phyloP scores from a whole-genome alignment of 2,888 invertebrate genomes.

The Steinernema hermaphroditum region DNA sequence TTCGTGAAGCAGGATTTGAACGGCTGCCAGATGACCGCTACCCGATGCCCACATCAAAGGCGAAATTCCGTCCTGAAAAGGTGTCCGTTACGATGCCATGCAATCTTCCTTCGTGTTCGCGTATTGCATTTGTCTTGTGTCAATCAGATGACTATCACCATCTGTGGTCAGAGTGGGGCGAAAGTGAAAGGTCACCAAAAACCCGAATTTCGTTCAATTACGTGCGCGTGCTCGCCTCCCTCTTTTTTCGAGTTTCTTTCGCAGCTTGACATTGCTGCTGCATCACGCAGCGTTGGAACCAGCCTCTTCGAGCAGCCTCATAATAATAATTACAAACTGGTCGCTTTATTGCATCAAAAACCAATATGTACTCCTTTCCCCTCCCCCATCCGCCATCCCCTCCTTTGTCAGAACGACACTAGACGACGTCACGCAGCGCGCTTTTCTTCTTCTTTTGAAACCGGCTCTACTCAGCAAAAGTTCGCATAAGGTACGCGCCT shows the following conservation, averaged over 20 bases:
- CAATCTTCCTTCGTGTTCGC: background rate
- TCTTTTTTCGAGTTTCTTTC: background rate
- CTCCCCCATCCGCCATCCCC: conserved; percentile 23
- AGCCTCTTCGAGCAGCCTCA: conserved; percentile 16
- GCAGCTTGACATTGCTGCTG: background rate
- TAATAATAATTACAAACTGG: conserved; percentile 27
- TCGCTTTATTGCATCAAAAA: conserved; percentile 22
- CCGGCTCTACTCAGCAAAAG: conserved; percentile 27
- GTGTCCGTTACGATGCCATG: background rate
- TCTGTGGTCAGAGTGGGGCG: conserved; percentile 17
- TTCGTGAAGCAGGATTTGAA: conserved; percentile 36
- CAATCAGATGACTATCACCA: conserved; percentile 12
- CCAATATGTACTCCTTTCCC: conserved; percentile 25
- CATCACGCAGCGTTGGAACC: conserved; percentile 1
- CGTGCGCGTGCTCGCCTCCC: background rate
- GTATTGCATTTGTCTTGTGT: background rate
- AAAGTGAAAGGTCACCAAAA: conserved; percentile 25
- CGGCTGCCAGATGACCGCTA: conserved; percentile 34
- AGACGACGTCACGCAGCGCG: conserved; percentile 13
- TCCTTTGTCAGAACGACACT: conserved; percentile 20
- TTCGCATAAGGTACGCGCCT: conserved; percentile 28
- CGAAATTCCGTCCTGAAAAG: conserved; percentile 38
- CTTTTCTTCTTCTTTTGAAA: conserved; percentile 14
- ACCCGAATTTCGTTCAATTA: background rate
- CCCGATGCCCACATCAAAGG: conserved; percentile 36